A percentile compares a stretch with the other conserved stretches of the same genome.
These are phyloP conservation scores for Myrmecobius fasciatus DNA, from an alignment of 2,113 vertebrate genomes.

Conservation along the genomic window DNA sequence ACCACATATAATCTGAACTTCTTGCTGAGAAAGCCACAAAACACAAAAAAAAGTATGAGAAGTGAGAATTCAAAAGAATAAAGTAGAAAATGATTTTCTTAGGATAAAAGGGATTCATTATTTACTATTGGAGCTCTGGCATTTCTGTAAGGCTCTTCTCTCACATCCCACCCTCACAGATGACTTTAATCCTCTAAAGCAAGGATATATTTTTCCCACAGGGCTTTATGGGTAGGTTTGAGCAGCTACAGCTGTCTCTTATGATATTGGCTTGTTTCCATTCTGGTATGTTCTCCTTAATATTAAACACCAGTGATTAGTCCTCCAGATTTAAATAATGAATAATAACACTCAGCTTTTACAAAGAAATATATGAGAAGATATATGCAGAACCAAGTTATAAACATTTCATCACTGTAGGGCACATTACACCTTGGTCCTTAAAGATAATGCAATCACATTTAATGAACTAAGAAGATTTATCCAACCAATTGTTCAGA, in stretches of 20 bases:
- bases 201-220: neutral
- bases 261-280: no score
- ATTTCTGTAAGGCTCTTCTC: neutral
- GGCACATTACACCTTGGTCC: no score
- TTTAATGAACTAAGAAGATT: neutral
- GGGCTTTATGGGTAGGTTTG: no score
- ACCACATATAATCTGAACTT: neutral
- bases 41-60: neutral
- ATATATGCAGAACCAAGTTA: no score
- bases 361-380: no score
- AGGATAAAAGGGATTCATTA: neutral
- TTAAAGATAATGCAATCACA: neutral
- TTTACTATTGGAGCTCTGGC: neutral
- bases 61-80: neutral
- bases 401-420: no score
- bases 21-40: neutral
- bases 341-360: no score
- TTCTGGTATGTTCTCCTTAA: no score
- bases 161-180: neutral
- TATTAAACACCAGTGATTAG: no score
- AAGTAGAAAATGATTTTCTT: neutral
- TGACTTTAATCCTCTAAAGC: neutral
- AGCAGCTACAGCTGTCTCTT: no score
- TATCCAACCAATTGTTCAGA: neutral
- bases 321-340: no score